Base-by-base conservation (phyloP, 2,888 invertebrate species). In the Caenorhabditis parvicauda region DNA sequence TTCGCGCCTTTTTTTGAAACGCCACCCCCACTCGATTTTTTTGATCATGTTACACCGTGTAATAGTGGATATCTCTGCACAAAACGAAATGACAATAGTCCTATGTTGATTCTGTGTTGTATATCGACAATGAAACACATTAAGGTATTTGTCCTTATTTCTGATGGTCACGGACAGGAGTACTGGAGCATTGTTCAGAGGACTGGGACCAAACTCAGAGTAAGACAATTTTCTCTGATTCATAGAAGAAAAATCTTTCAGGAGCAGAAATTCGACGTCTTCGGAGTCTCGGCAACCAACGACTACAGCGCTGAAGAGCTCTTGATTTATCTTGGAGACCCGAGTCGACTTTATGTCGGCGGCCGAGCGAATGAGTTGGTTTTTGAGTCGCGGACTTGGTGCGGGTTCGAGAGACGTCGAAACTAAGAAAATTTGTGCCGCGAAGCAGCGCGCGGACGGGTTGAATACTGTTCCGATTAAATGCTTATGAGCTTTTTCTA, bases 151-250 rank as follows among this genome's bases (percentile, higher is more conserved):
- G 54, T 73, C 2, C 46, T 74, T 7, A 64, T 74, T 44, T 68
- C 66, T 12, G 76, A 76, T 50, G 76, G 75, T 2, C 72, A 75
- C 44, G 76, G 75, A 1, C 75, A 76, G 45, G 76, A 75, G 46
- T 54, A 53, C 19, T 65, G 65, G 65, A 55, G 56, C 39, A 52
- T 58, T 21, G 75, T 67, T 12, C 68, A 65, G 41, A 44, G 39
- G 37, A 61, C 64, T 9, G 74, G 69, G 7, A 50, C 38, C 32
- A 22, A 49, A 14, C 52, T 76, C 14, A 44, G 19, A 27, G 14
- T 44, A 14, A 14, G 25, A 24, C 17, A 24, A 24, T 24, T 21
- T 44, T 21, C 9, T 14, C n/a, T 14, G 9, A 21, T 14, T 7
- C 22, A 24, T 6, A 6, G 25, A 27, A 44, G 14, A 24, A 14